A percentile compares a stretch with the other conserved stretches of the same genome.
Evolutionary conservation across 2,888 invertebrate species (phyloP).

Genomic region (Drosophila demipolita): DNA sequence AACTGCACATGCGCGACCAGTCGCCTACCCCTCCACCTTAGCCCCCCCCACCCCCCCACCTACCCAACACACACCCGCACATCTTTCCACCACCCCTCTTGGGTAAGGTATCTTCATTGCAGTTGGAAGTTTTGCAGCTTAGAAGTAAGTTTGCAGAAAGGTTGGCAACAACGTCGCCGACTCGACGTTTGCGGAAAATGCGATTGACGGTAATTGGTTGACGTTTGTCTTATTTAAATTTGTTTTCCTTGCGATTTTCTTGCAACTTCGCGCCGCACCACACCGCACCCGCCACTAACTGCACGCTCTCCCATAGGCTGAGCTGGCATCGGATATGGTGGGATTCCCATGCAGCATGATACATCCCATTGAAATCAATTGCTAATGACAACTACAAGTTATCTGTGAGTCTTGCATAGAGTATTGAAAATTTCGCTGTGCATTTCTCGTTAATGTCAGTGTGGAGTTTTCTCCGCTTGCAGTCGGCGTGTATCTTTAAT

Average conservation of each 20-base stretch:
- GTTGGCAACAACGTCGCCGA: constrained; percentile 50
- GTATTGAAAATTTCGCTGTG: constrained; percentile 26
- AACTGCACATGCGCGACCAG: constrained; percentile 76
- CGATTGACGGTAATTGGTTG: constrained; percentile 83
- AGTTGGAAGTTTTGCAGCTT: constrained; percentile 70
- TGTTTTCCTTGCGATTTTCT: constrained; percentile 74
- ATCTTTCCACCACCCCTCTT: neutral
- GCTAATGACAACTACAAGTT: constrained; percentile 37
- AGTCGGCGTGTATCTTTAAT: constrained; percentile 78
- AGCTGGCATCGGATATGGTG: constrained; percentile 25
- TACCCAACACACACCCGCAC: neutral
- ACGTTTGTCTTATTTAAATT: constrained; percentile 82
- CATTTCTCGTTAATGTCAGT: constrained; percentile 29
- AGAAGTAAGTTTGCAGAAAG: constrained; percentile 55
- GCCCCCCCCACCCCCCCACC: neutral
- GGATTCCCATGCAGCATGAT: constrained; percentile 21
- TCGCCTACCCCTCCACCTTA: constrained; percentile 32
- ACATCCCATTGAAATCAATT: constrained; percentile 26
- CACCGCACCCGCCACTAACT: constrained; percentile 28
- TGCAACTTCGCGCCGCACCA: constrained; percentile 40
- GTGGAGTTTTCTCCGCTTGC: constrained; percentile 7
- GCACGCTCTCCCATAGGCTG: constrained; percentile 23
- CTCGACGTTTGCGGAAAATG: constrained; percentile 69
- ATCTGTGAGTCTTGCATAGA: constrained; percentile 10
- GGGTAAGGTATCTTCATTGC: constrained; percentile 33